phyloP scores from a whole-genome alignment of 2,113 vertebrate species.

The Colius striatus region DNA sequence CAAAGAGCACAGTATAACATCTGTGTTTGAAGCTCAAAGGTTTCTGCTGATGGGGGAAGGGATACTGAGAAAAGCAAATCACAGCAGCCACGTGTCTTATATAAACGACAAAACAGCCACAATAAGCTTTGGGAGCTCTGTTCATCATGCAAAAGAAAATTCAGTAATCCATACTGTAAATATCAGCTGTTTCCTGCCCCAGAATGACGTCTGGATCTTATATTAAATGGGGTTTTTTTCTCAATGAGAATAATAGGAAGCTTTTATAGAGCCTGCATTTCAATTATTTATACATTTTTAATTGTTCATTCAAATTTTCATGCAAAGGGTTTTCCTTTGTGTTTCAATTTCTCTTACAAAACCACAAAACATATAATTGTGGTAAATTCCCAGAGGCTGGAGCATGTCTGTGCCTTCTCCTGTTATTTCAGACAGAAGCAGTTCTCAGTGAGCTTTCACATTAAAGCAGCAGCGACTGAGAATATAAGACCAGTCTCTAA shows the following conservation, averaged over 20 bases:
- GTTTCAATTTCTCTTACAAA: not conserved
- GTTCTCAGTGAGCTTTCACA: not conserved
- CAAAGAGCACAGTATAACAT: slow-evolving; percentile 52
- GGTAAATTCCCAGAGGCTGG: not conserved
- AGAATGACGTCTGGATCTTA: not conserved
- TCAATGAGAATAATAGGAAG: not conserved
- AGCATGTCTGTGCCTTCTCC: not conserved
- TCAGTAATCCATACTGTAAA: slow-evolving; percentile 28
- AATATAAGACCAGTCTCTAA: not conserved
- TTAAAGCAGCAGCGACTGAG: not conserved
- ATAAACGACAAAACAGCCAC: slow-evolving; percentile 48
- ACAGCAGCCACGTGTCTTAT: slow-evolving; percentile 55
- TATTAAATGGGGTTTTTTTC: not conserved
- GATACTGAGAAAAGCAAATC: slow-evolving; percentile 71
- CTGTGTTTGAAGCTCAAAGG: slow-evolving; percentile 56
- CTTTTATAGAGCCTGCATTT: not conserved
- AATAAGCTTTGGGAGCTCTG: slow-evolving; percentile 29
- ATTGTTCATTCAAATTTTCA: slow-evolving; percentile 8
- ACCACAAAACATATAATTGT: not conserved
- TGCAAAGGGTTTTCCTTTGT: not conserved
- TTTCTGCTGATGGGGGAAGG: slow-evolving; percentile 64
- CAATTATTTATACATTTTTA: slow-evolving; percentile 14
- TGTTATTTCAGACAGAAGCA: not conserved
- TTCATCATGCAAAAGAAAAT: slow-evolving; percentile 51
- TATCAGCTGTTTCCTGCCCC: slow-evolving; percentile 5